Conservation (phyloP, 2,113 vertebrate genomes). For the Merops nubicus region DNA sequence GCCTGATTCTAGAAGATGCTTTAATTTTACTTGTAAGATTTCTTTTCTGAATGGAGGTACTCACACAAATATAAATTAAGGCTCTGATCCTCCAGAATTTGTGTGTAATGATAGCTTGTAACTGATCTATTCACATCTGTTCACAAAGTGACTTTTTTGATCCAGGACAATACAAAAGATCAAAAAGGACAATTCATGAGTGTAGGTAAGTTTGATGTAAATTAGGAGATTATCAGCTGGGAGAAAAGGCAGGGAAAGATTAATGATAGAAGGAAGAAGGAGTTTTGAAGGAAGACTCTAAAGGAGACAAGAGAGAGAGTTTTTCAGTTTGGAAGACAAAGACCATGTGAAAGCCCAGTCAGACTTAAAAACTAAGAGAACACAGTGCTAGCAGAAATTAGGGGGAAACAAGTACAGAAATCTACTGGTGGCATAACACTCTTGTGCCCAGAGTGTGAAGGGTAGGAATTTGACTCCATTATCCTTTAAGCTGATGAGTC, state of each 20-base stretch:
- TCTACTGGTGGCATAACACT: too few relatives aligned
- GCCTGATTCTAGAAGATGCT: neutral
- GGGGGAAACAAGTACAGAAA: too few relatives aligned
- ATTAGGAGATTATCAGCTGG: neutral
- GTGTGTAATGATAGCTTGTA: neutral
- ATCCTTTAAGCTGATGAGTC: neutral
- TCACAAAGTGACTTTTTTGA: neutral
- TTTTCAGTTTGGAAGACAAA: too few relatives aligned
- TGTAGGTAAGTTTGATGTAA: neutral
- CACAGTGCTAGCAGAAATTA: too few relatives aligned
- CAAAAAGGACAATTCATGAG: too few relatives aligned
- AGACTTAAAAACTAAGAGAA: too few relatives aligned
- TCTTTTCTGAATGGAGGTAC: neutral
- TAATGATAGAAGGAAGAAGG: neutral
- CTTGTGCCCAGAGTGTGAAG: too few relatives aligned
- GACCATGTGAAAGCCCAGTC: too few relatives aligned
- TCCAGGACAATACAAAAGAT: too few relatives aligned
- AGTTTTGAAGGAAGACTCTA: neutral
- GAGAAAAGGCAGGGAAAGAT: neutral
- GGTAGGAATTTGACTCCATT: too few relatives aligned
- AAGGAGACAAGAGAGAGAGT: neutral
- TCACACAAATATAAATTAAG: neutral
- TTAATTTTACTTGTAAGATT: neutral
- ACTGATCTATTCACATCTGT: neutral
- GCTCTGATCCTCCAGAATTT: neutral